These are phyloP conservation scores for Anabas testudineus DNA, from an alignment of 2,797 vertebrate genomes.

Conservation along the genomic window DNA sequence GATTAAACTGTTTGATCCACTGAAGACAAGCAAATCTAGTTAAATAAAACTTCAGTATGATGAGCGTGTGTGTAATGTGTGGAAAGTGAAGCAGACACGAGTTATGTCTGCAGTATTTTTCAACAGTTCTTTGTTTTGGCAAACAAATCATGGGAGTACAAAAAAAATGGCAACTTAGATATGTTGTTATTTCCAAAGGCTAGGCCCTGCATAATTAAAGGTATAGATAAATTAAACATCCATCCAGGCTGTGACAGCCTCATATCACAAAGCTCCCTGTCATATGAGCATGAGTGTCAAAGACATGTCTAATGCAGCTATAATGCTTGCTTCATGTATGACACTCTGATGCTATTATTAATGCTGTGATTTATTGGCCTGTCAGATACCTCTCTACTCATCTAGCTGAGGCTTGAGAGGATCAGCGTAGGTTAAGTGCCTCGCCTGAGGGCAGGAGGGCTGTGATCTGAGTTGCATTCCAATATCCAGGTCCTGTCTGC, in stretches of 20 bases:
- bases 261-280: slow-evolving; percentile 31
- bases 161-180: not conserved
- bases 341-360: slow-evolving; percentile 51
- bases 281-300: slow-evolving; percentile 3
- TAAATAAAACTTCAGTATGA: too few species aligned
- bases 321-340: slow-evolving; percentile 13
- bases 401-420: slow-evolving; percentile 39
- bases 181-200: not conserved
- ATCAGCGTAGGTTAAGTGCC: slow-evolving; percentile 65
- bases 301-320: slow-evolving; percentile 12
- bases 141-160: not conserved
- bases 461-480: slow-evolving; percentile 46
- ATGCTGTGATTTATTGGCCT: slow-evolving; percentile 61
- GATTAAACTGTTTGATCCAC: too few species aligned
- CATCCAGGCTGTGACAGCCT: not conserved
- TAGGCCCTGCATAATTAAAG: not conserved
- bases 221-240: too few species aligned
- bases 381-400: slow-evolving; percentile 58
- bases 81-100: too few species aligned
- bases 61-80: too few species aligned
- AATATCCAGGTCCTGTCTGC: slow-evolving; percentile 24
- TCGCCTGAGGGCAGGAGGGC: slow-evolving; percentile 42
- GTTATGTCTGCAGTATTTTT: too few species aligned
- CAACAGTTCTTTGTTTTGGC: too few species aligned
- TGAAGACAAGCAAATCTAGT: too few species aligned